Percentiles rank a stretch among this genome's conserved stretches.
These are phyloP conservation scores for Drosophila tripunctata DNA, from an alignment of 2,888 invertebrate species.

Conservation along the genomic window DNA sequence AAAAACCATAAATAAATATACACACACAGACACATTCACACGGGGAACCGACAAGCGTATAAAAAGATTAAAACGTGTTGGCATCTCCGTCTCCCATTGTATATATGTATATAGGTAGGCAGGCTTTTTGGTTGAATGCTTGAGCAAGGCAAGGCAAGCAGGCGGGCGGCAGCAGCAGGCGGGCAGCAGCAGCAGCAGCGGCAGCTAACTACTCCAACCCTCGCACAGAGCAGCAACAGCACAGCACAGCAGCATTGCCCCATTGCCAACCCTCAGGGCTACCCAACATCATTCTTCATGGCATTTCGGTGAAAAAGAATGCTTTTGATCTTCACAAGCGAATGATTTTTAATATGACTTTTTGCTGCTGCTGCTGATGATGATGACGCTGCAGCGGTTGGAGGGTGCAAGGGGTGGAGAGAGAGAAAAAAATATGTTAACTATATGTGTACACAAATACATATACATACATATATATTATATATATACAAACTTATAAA, in stretches of 20 bases:
- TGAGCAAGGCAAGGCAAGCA: conserved; percentile 44
- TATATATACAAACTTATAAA: not conserved
- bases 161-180: conserved; percentile 6
- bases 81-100: conserved; percentile 40
- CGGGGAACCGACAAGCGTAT: conserved; percentile 47
- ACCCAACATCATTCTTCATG: conserved; percentile 69
- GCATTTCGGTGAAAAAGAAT: conserved; percentile 80
- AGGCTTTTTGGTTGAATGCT: conserved; percentile 71
- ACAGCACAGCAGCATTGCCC: no score
- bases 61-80: conserved; percentile 63
- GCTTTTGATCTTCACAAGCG: conserved; percentile 84
- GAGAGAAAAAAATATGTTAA: conserved; percentile 36
- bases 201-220: conserved; percentile 58
- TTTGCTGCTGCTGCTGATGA: conserved; percentile 61
- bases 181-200: conserved; percentile 16
- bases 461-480: not conserved
- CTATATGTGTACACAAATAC: conserved; percentile 10
- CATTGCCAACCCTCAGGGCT: conserved; percentile 26
- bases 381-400: conserved; percentile 24
- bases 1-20: conserved; percentile 79
- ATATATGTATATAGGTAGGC: conserved; percentile 61
- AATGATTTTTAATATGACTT: conserved; percentile 83
- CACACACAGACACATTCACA: conserved; percentile 16
- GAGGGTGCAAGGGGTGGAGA: no score
- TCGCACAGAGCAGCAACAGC: no score